Percentiles rank a stretch among this genome's conserved stretches.
phyloP scores from a whole-genome alignment of 2,797 vertebrate genomes.

The Peromyscus attwateri region DNA sequence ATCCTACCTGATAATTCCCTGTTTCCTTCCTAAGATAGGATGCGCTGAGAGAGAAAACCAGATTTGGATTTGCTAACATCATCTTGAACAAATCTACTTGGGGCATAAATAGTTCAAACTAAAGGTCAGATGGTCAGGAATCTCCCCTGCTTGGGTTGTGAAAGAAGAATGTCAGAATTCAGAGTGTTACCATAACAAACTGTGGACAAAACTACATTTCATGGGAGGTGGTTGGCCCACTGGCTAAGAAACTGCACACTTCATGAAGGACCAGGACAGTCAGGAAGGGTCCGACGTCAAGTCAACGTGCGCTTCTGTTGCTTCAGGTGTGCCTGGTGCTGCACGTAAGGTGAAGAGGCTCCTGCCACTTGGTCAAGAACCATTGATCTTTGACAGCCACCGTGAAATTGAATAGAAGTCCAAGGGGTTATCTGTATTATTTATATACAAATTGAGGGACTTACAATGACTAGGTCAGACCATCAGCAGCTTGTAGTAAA shows the following conservation, averaged over 20 bases:
- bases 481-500: too few relatives aligned
- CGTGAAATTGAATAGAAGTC: background rate
- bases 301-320: rapidly evolving
- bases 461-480: background rate
- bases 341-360: background rate
- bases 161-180: background rate
- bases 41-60: background rate
- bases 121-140: background rate
- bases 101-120: background rate
- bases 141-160: background rate
- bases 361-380: background rate
- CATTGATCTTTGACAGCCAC: background rate
- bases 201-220: background rate
- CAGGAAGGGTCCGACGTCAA: background rate
- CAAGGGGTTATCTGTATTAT: background rate
- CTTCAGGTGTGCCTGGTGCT: too few relatives aligned
- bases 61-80: background rate
- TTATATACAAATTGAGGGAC: background rate
- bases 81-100: background rate
- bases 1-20: background rate
- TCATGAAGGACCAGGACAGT: background rate
- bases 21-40: background rate
- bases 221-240: too few relatives aligned
- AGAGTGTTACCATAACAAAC: background rate
- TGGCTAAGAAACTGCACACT: background rate